Conservation (phyloP, 1,140 invertebrate genomes). For the Leptinotarsa undecemlineata region DNA sequence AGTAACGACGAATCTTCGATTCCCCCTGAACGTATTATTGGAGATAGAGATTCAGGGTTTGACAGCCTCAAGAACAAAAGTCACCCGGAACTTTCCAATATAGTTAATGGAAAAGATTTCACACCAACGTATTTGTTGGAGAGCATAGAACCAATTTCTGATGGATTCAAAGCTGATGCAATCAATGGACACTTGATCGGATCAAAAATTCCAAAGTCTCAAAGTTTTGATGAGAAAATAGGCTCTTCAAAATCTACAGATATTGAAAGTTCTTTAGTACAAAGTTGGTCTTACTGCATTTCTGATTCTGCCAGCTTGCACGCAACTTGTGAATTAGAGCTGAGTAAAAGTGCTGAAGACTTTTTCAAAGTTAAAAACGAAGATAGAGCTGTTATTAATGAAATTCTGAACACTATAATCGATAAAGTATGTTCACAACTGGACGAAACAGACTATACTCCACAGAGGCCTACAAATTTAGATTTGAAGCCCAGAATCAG, state of each 20-base stretch:
- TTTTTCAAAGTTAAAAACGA: slow-evolving; percentile 49
- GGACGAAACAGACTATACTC: slow-evolving; percentile 31
- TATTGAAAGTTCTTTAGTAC: slow-evolving; percentile 47
- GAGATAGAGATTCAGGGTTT: slow-evolving; percentile 45
- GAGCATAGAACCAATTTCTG: slow-evolving; percentile 49
- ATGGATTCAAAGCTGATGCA: slow-evolving; percentile 46
- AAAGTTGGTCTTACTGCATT: slow-evolving; percentile 53
- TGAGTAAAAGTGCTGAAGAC: slow-evolving; percentile 52
- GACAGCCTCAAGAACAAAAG: slow-evolving; percentile 38
- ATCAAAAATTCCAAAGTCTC: slow-evolving; percentile 55
- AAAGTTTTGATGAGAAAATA: slow-evolving; percentile 53
- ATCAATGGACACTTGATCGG: slow-evolving; percentile 45
- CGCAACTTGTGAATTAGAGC: slow-evolving; percentile 45
- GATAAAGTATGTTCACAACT: slow-evolving; percentile 47
- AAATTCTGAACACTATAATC: slow-evolving; percentile 49
- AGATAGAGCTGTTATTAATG: slow-evolving; percentile 41
- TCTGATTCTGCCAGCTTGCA: slow-evolving; percentile 50
- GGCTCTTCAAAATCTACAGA: slow-evolving; percentile 39
- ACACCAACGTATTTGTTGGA: slow-evolving; percentile 41
- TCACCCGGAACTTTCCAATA: slow-evolving; percentile 32
- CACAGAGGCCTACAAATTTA: slow-evolving; percentile 41
- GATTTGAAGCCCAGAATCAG: slow-evolving; percentile 47
- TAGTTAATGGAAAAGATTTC: slow-evolving; percentile 34
- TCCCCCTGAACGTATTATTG: slow-evolving; percentile 14
- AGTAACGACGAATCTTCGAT: slow-evolving; percentile 45